Conservation (phyloP, 2,797 vertebrate genomes). For the Tauraco hartlaubi region DNA sequence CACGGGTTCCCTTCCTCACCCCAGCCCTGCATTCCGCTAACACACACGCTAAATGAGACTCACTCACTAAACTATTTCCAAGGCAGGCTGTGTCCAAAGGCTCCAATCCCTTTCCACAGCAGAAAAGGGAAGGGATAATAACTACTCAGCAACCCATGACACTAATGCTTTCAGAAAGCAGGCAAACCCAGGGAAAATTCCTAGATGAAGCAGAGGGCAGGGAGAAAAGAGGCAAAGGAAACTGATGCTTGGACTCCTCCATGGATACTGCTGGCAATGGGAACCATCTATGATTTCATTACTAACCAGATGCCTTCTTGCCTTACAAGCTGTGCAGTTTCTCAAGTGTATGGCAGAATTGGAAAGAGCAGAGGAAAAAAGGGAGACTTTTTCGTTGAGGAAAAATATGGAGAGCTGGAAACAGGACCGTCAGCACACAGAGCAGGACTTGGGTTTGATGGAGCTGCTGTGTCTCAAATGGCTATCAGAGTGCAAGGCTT, state of each 20-base stretch:
- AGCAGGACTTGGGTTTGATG: neutral
- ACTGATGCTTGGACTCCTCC: neutral
- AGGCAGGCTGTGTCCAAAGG: neutral
- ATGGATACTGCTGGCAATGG: neutral
- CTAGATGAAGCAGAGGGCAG: neutral
- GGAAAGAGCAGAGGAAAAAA: neutral
- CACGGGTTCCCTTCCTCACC: neutral
- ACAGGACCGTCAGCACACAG: neutral
- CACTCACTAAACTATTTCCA: neutral
- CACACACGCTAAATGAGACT: rapidly evolving
- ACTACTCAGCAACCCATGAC: neutral
- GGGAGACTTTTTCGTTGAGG: neutral
- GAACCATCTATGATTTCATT: neutral
- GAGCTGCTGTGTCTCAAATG: neutral
- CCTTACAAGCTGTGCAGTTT: neutral
- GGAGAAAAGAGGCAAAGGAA: constrained; percentile 29
- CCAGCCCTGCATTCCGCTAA: neutral
- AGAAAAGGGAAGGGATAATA: neutral
- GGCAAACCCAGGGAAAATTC: neutral
- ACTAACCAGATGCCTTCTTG: neutral
- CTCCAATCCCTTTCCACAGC: neutral
- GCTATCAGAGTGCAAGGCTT: neutral
- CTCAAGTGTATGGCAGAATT: neutral
- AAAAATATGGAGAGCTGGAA: neutral
- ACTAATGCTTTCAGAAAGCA: neutral